These are phyloP conservation scores for Thereva unica DNA, from an alignment of 2,888 invertebrate genomes.

Conservation along the genomic window DNA sequence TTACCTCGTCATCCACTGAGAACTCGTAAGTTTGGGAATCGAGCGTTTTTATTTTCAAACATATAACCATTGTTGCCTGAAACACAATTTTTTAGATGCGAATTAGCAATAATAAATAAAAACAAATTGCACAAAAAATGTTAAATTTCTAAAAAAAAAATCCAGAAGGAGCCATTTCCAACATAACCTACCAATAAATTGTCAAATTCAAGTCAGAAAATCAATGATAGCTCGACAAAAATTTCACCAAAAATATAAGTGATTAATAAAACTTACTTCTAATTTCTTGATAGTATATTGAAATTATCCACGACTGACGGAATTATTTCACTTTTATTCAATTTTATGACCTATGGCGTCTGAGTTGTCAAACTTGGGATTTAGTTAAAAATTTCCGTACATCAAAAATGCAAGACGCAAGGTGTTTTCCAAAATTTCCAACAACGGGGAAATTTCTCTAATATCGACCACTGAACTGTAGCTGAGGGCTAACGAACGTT, in stretches of 20 bases:
- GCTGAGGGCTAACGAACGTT: background rate
- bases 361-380: slow-evolving; percentile 28
- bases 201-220: slow-evolving; percentile 7
- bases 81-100: background rate
- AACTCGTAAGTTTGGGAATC: slow-evolving; percentile 86
- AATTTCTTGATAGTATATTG: slow-evolving; percentile 14
- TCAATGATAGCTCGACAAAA: background rate
- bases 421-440: background rate
- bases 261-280: slow-evolving; percentile 13
- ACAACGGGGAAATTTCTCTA: slow-evolving; percentile 19
- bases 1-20: slow-evolving; percentile 82
- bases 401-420: slow-evolving; percentile 3
- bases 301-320: slow-evolving; percentile 8
- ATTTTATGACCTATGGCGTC: slow-evolving; percentile 13
- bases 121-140: slow-evolving; percentile 13
- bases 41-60: slow-evolving; percentile 85
- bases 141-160: slow-evolving; percentile 22
- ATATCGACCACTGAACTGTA: slow-evolving; percentile 5
- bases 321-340: slow-evolving; percentile 6
- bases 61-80: slow-evolving; percentile 61
- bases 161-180: slow-evolving; percentile 38
- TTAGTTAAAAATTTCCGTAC: slow-evolving; percentile 21
- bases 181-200: slow-evolving; percentile 37
- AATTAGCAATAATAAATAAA: background rate
- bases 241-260: slow-evolving; percentile 3